These are phyloP conservation scores for Eumerus sabulonum DNA, from an alignment of 2,888 invertebrate species.

Conservation along the genomic window DNA sequence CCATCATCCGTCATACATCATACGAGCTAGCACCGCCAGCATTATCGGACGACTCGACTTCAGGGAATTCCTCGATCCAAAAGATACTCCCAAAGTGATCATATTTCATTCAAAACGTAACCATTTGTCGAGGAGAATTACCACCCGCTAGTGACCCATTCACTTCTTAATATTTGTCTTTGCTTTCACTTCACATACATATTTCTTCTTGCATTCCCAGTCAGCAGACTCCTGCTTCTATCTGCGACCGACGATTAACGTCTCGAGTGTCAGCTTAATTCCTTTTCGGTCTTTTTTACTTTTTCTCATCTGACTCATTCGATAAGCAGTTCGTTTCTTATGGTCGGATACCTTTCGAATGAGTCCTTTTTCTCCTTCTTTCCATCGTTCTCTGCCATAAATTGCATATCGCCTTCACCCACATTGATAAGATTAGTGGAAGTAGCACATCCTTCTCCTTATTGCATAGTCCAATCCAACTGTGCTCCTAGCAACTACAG, in stretches of 20 bases:
- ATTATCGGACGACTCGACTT: too few relatives aligned
- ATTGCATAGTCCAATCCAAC: conserved; percentile 10
- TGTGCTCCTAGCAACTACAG: neutral
- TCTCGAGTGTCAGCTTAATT: conserved; percentile 13
- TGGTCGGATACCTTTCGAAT: conserved; percentile 21
- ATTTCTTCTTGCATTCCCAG: conserved; percentile 29
- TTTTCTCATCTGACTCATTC: conserved; percentile 1
- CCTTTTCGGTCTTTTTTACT: conserved; percentile 11
- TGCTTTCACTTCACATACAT: conserved; percentile 30
- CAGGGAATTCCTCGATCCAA: conserved; percentile 2
- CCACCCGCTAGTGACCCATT: conserved; percentile 53
- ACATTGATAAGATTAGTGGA: conserved; percentile 58
- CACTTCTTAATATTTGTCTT: conserved; percentile 21
- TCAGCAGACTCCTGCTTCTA: conserved; percentile 3
- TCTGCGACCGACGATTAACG: too few relatives aligned
- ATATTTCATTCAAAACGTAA: conserved; percentile 49
- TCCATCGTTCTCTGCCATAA: conserved; percentile 55
- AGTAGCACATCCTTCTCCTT: conserved; percentile 31
- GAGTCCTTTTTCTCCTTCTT: conserved; percentile 21
- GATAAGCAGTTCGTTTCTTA: conserved; percentile 35
- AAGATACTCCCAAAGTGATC: conserved; percentile 30
- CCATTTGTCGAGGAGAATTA: conserved; percentile 48
- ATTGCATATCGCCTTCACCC: conserved; percentile 64
- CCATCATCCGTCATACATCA: too few relatives aligned
- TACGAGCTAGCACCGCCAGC: too few relatives aligned